These are phyloP conservation scores for Vipera ursinii DNA, from an alignment of 2,797 vertebrate genomes.

Conservation along the genomic window DNA sequence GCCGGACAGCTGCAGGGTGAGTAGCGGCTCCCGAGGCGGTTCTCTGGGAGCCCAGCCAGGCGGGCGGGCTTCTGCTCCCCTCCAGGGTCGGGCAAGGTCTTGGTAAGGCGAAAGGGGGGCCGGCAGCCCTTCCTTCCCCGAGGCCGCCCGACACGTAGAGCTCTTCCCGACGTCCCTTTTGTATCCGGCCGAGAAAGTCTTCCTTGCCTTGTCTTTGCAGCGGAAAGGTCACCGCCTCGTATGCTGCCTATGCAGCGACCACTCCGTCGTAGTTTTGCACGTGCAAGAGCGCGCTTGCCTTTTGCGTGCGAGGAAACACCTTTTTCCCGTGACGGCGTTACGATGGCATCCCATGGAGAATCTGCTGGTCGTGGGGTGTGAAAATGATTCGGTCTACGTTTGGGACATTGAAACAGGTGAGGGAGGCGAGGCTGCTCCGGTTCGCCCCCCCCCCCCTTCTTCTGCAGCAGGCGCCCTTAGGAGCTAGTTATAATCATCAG, in stretches of 20 bases:
- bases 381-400: constrained; percentile 74
- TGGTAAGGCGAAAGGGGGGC: not conserved
- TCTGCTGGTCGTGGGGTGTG: constrained; percentile 74
- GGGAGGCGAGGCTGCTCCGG: not conserved
- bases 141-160: not conserved
- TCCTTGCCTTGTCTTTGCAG: constrained; percentile 54
- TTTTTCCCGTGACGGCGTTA: constrained; percentile 74
- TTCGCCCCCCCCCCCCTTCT: not conserved
- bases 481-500: too few species aligned
- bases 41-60: not conserved
- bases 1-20: constrained; percentile 71
- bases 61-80: not conserved
- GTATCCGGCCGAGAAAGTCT: not conserved
- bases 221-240: constrained; percentile 61
- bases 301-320: constrained; percentile 74
- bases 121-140: not conserved
- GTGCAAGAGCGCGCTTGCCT: constrained; percentile 68
- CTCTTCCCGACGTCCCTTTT: not conserved
- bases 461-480: not conserved
- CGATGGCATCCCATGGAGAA: constrained; percentile 72
- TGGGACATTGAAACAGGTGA: constrained; percentile 82
- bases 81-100: not conserved
- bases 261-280: constrained; percentile 73
- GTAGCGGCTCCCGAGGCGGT: constrained; percentile 34
- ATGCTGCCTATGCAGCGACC: constrained; percentile 73